Percentiles rank a stretch among this genome's conserved stretches.
These are phyloP conservation scores for Malachius bipustulatus DNA, from an alignment of 2,888 invertebrate genomes.

Conservation along the genomic window DNA sequence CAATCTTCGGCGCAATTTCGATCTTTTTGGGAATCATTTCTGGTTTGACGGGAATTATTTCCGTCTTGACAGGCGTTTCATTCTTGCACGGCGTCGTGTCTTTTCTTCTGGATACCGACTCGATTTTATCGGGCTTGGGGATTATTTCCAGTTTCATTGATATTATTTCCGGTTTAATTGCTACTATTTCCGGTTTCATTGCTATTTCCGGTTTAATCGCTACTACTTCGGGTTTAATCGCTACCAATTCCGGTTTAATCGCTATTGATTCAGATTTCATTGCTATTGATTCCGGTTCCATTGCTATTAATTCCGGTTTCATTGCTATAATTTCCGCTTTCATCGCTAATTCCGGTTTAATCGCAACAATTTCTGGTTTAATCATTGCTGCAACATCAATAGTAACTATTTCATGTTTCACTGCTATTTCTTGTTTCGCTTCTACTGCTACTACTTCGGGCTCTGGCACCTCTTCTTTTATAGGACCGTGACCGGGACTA, in stretches of 20 bases:
- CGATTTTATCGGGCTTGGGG: slow-evolving; percentile 5
- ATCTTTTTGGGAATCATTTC: slow-evolving; percentile 26
- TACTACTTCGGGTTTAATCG: slow-evolving; percentile 9
- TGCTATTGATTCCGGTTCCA: not conserved
- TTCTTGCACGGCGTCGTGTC: not conserved
- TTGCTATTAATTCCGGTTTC: slow-evolving; percentile 11
- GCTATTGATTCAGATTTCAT: not conserved
- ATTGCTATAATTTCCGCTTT: slow-evolving; percentile 6
- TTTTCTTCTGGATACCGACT: not conserved
- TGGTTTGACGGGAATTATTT: slow-evolving; percentile 14
- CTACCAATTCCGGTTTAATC: not conserved
- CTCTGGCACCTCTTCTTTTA: slow-evolving; percentile 1
- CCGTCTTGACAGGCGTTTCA: not conserved
- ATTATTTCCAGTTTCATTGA: slow-evolving; percentile 37
- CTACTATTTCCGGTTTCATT: not conserved
- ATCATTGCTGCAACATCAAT: no score
- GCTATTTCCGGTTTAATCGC: not conserved
- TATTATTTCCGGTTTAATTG: slow-evolving; percentile 28
- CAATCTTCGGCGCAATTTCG: not conserved
- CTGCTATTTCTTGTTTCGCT: slow-evolving; percentile 13
- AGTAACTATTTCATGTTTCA: slow-evolving; percentile 12
- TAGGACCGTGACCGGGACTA: slow-evolving; percentile 12
- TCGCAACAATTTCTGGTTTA: slow-evolving; percentile 12
- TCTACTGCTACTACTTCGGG: slow-evolving; percentile 5
- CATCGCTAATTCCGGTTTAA: slow-evolving; percentile 14